Percentiles rank a stretch among this genome's conserved stretches.
Evolutionary conservation across 2,113 vertebrate species (phyloP).

Genomic region (Tragelaphus buxtoni): DNA sequence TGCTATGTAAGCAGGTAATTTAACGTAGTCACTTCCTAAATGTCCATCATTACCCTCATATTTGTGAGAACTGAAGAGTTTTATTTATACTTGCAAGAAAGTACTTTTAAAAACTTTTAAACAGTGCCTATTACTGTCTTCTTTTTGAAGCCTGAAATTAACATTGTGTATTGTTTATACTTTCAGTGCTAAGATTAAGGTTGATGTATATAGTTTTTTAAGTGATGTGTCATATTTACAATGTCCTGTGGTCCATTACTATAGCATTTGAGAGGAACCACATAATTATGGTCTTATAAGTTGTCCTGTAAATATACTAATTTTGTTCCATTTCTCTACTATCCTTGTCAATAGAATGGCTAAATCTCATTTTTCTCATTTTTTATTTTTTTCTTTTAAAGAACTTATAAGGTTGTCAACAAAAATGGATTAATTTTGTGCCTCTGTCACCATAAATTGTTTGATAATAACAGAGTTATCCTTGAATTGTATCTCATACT

Average conservation of each 20-base stretch:
- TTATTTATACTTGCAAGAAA: conserved; percentile 65
- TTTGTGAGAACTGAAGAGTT: conserved; percentile 52
- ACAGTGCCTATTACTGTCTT: conserved; percentile 43
- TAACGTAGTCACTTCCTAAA: neutral
- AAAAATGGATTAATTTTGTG: conserved; percentile 77
- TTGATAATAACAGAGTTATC: conserved; percentile 72
- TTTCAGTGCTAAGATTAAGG: conserved; percentile 70
- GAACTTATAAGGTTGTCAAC: conserved; percentile 76
- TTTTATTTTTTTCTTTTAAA: conserved; percentile 57
- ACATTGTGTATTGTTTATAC: conserved; percentile 76
- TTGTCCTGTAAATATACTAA: conserved; percentile 82
- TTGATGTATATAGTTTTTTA: conserved; percentile 73
- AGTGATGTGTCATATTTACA: conserved; percentile 72
- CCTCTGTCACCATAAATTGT: conserved; percentile 76
- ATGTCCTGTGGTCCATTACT: conserved; percentile 75
- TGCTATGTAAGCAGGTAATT: neutral
- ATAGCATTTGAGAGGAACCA: conserved; percentile 76
- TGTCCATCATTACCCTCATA: neutral
- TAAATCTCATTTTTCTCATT: conserved; percentile 67
- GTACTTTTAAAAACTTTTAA: conserved; percentile 68
- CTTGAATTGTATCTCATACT: conserved; percentile 66
- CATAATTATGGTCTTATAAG: conserved; percentile 81
- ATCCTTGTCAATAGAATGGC: conserved; percentile 76
- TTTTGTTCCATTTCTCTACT: conserved; percentile 80
- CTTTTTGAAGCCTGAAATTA: conserved; percentile 74